phyloP scores from a whole-genome alignment of 2,113 vertebrate species.

The Chinchilla lanigera region DNA sequence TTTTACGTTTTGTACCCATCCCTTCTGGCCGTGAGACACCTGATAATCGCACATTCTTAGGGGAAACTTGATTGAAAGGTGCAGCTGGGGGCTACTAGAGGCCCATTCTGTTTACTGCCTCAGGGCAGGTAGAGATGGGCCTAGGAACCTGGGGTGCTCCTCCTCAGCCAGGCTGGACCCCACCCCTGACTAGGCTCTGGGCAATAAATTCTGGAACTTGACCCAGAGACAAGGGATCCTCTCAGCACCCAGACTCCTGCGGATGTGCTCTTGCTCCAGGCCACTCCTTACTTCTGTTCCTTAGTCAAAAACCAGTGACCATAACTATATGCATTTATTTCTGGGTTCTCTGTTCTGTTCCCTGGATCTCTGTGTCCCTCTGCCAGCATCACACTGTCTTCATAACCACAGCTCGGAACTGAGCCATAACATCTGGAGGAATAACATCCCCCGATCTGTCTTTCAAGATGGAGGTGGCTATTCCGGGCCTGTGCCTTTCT shows the following conservation, averaged over 20 bases:
- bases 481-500: not conserved
- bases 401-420: no score
- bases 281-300: not conserved
- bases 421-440: not conserved
- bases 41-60: not conserved
- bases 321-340: not conserved
- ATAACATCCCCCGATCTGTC: no score
- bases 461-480: not conserved
- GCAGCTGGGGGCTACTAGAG: accelerated
- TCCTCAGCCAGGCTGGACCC: not conserved
- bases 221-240: not conserved
- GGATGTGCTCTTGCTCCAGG: not conserved
- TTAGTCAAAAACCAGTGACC: not conserved
- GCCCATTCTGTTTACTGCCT: not conserved
- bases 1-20: not conserved
- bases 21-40: not conserved
- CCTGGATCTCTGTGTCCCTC: not conserved
- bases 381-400: not conserved
- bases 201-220: not conserved
- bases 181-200: not conserved
- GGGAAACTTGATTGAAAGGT: not conserved
- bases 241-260: not conserved
- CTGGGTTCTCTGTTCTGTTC: not conserved
- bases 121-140: not conserved
- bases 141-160: not conserved